phyloP scores from a whole-genome alignment of 2,113 vertebrate species.

The Perognathus longimembris region DNA sequence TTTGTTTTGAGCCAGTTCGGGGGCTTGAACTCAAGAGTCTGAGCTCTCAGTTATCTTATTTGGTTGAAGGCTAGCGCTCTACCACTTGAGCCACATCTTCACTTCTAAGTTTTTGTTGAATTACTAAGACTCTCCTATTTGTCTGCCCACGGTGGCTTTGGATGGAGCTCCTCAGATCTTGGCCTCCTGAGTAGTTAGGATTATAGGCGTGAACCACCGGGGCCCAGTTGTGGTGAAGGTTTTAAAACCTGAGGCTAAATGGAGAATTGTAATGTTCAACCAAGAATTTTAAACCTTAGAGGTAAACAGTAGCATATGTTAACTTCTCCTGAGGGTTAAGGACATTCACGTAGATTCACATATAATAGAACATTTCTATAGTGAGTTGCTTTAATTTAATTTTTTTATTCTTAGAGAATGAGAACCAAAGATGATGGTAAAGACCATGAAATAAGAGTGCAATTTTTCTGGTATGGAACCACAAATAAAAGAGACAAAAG shows the following conservation, averaged over 20 bases:
- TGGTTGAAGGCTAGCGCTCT: too few relatives aligned
- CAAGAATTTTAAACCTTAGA: conserved; percentile 1
- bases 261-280: not conserved
- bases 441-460: conserved; percentile 88
- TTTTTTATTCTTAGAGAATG: conserved; percentile 86
- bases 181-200: too few relatives aligned
- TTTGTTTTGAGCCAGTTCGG: too few relatives aligned
- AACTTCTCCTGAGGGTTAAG: not conserved
- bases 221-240: not conserved
- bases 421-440: conserved; percentile 88
- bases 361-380: not conserved
- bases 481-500: conserved; percentile 92
- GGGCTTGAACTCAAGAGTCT: too few relatives aligned
- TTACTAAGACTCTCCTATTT: too few relatives aligned
- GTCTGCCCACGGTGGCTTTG: too few relatives aligned
- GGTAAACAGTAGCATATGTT: not conserved
- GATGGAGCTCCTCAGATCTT: too few relatives aligned
- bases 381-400: not conserved
- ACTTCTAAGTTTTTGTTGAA: too few relatives aligned
- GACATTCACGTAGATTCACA: not conserved
- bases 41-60: too few relatives aligned
- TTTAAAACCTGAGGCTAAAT: conserved; percentile 12
- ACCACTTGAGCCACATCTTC: too few relatives aligned
- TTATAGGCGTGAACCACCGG: too few relatives aligned
- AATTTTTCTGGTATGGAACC: conserved; percentile 96